These are phyloP conservation scores for Pica pica DNA, from an alignment of 2,113 vertebrate species.

Conservation along the genomic window DNA sequence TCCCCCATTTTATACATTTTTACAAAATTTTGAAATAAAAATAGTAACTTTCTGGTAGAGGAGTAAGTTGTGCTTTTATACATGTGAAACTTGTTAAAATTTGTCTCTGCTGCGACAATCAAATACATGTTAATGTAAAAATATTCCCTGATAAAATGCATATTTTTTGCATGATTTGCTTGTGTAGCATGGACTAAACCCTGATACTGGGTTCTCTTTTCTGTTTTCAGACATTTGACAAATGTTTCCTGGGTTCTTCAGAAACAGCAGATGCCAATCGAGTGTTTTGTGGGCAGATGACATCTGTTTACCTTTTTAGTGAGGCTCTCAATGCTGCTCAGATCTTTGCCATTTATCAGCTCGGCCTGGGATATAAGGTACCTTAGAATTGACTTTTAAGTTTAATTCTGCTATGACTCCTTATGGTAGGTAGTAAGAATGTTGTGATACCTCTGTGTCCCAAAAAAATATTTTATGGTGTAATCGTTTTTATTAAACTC, in stretches of 20 bases:
- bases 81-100: not conserved
- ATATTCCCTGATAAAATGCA: not conserved
- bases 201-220: not conserved
- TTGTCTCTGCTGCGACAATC: not conserved
- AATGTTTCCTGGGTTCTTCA: slow-evolving; percentile 97
- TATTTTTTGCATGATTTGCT: not conserved
- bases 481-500: not conserved
- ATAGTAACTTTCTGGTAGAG: not conserved
- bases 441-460: fast-evolving
- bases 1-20: not conserved
- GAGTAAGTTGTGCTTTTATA: not conserved
- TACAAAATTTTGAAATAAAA: not conserved
- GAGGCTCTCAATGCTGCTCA: slow-evolving; percentile 96
- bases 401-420: not conserved
- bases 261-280: slow-evolving; percentile 95
- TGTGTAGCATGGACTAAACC: not conserved
- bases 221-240: slow-evolving; percentile 90
- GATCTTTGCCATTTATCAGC: slow-evolving; percentile 95
- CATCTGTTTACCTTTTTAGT: slow-evolving; percentile 93
- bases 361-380: slow-evolving; percentile 96
- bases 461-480: not conserved
- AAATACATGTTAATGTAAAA: not conserved
- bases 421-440: not conserved
- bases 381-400: not conserved
- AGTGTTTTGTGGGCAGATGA: slow-evolving; percentile 98